Conservation (phyloP, 2,888 invertebrate genomes). For the Drosophila percnosoma region DNA sequence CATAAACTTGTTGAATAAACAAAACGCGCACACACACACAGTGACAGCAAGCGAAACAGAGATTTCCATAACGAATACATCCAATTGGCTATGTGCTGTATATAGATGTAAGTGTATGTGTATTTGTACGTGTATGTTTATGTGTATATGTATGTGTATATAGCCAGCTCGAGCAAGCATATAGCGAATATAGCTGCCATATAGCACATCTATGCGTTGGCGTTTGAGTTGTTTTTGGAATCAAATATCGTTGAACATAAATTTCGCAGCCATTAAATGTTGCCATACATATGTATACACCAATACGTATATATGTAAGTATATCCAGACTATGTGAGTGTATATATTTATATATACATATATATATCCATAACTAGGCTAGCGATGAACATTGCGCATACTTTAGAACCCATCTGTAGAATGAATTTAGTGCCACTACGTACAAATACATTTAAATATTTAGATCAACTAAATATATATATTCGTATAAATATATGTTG, state of each 20-base stretch:
- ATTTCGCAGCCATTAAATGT: slow-evolving; percentile 74
- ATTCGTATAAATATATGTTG: neutral
- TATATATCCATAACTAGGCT: slow-evolving; percentile 37
- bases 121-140: neutral
- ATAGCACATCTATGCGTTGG: slow-evolving; percentile 61
- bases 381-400: slow-evolving; percentile 17
- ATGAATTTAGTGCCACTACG: slow-evolving; percentile 28
- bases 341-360: neutral
- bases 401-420: slow-evolving; percentile 24
- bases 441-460: slow-evolving; percentile 37
- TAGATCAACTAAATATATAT: slow-evolving; percentile 28
- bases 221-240: slow-evolving; percentile 74
- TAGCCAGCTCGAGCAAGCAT: slow-evolving; percentile 20
- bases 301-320: slow-evolving; percentile 9
- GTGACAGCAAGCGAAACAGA: slow-evolving; percentile 13
- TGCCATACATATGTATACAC: slow-evolving; percentile 31
- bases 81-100: slow-evolving; percentile 56
- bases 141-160: neutral
- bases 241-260: slow-evolving; percentile 77
- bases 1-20: slow-evolving; percentile 73
- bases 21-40: slow-evolving; percentile 30
- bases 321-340: slow-evolving; percentile 11
- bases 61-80: slow-evolving; percentile 64
- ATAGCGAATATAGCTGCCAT: slow-evolving; percentile 46
- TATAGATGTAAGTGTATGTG: neutral